Base-by-base conservation (phyloP, 2,888 invertebrate species). In the Petrophora chlorosata region DNA sequence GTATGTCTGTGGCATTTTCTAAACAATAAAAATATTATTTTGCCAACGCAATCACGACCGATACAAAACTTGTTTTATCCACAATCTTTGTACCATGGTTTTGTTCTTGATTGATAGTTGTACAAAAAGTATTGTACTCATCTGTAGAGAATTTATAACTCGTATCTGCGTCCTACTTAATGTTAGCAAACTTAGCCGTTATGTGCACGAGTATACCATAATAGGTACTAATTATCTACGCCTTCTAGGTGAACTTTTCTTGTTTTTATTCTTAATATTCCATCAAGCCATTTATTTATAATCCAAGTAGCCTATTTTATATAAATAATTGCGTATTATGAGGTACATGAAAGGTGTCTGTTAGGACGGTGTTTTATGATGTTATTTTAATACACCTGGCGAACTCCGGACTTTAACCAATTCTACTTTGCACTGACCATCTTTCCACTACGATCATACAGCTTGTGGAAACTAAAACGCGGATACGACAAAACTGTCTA, bases 21-120 rank as follows among this genome's bases (percentile, higher is more conserved):
- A 47, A 48, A 55, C 48, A 48, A 41, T 52, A 55, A 48, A 57
- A 52, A 45, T 61, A 61, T 53, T 65, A 68, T 64, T 66, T 33
- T 35, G 63, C 43, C 56, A 50, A 50, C 55, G 57, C 60, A 65
- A 65, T 70, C 67, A 67, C 62, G 59, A 63, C 58, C 67, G 61
- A 69, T 71, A 67, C 60, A 57, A 59, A 70, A 70, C 73, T 59
- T 50, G 68, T 72, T 72, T 63, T 34, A 34, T 16, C 49, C 19
- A 38, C 38, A 43, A 43, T 34, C 43, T 39, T 25, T 39, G 43
- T 35, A 34, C 23, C 28, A 34, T 33, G 29, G 49, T 44, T 39
- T 44, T 44, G 43, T 50, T 50, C 23, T 44, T 44, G 49, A 39
- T 49, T 41, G 41, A 48, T 44, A 23, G 25, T 10, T 13, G 26